These are phyloP conservation scores for Spinus pinus DNA, from an alignment of 2,797 vertebrate genomes.

Conservation along the genomic window DNA sequence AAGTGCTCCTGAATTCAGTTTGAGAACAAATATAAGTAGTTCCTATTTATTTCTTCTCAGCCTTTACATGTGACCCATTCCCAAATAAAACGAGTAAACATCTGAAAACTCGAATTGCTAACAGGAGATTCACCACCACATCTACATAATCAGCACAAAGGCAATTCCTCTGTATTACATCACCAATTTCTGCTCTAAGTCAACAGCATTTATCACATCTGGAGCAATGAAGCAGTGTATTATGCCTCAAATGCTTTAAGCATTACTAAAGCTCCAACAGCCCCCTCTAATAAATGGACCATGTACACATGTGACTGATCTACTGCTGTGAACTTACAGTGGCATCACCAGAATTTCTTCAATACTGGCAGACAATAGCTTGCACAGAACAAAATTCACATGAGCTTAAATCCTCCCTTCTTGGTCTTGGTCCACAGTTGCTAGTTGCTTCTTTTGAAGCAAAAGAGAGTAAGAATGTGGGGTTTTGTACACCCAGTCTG, in stretches of 20 bases:
- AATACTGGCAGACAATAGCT: background rate
- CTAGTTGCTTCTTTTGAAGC: background rate
- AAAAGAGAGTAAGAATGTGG: background rate
- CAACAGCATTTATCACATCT: background rate
- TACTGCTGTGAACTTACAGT: background rate
- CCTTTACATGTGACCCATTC: background rate
- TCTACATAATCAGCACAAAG: background rate
- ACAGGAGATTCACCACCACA: background rate
- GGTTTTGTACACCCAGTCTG: background rate
- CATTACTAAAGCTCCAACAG: background rate
- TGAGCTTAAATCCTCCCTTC: rapidly evolving
- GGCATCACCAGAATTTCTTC: background rate
- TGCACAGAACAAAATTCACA: background rate
- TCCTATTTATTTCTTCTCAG: background rate
- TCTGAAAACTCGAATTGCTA: background rate
- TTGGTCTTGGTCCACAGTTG: background rate
- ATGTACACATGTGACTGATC: background rate
- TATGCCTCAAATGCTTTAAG: background rate
- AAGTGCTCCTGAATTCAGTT: background rate
- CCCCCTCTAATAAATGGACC: background rate
- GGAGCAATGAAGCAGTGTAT: background rate
- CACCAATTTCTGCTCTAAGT: background rate
- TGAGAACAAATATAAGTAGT: background rate
- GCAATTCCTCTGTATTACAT: background rate
- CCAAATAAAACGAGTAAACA: background rate